These are phyloP conservation scores for Encarsia formosa DNA, from an alignment of 2,888 invertebrate species.

Conservation along the genomic window DNA sequence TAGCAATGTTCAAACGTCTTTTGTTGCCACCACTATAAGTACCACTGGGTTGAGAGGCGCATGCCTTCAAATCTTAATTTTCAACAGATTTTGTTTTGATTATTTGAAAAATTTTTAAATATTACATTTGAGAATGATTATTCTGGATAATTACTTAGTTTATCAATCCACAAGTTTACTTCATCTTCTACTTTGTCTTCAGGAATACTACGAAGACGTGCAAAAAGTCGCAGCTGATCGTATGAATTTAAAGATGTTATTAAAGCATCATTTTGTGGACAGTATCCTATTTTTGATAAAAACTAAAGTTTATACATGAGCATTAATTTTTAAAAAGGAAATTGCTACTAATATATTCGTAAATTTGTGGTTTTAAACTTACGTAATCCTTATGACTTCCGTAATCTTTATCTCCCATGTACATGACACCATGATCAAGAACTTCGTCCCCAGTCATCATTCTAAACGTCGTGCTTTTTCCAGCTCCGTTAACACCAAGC, in stretches of 20 bases:
- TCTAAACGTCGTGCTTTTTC: slow-evolving; percentile 82
- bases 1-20: slow-evolving; percentile 71
- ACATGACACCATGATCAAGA: slow-evolving; percentile 32
- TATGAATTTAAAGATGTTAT: slow-evolving; percentile 71
- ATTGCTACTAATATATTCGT: neutral
- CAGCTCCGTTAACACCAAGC: slow-evolving; percentile 78
- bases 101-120: too few relatives aligned
- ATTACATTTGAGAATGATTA: neutral
- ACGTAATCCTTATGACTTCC: slow-evolving; percentile 23
- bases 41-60: slow-evolving; percentile 39
- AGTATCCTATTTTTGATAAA: slow-evolving; percentile 74
- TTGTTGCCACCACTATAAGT: slow-evolving; percentile 75
- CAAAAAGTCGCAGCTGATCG: slow-evolving; percentile 67
- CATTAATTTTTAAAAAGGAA: neutral
- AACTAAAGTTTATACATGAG: slow-evolving; percentile 62
- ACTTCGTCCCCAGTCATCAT: slow-evolving; percentile 79
- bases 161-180: slow-evolving; percentile 58
- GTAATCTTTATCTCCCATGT: slow-evolving; percentile 27
- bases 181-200: slow-evolving; percentile 48
- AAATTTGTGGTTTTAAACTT: neutral
- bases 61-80: slow-evolving; percentile 42
- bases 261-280: slow-evolving; percentile 81
- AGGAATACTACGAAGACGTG: slow-evolving; percentile 64
- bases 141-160: slow-evolving; percentile 48
- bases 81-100: too few relatives aligned